phyloP scores from a whole-genome alignment of 2,797 vertebrate species.

The Hippopotamyrus pictus region DNA sequence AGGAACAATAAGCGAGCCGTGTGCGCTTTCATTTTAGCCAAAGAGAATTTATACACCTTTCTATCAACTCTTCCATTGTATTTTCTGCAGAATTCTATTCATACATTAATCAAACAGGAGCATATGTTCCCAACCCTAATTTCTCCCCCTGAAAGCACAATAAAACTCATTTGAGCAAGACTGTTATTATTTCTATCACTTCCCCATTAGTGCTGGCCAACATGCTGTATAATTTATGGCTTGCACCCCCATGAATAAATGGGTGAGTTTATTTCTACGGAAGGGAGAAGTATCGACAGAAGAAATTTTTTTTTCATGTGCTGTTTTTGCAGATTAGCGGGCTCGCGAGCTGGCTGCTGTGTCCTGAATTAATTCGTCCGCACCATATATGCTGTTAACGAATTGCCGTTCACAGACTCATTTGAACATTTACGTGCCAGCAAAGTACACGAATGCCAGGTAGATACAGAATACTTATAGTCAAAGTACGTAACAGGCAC shows the following conservation, averaged over 20 bases:
- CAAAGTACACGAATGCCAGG: background rate
- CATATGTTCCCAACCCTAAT: constrained; percentile 20
- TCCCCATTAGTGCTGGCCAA: background rate
- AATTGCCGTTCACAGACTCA: background rate
- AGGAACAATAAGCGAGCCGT: constrained; percentile 37
- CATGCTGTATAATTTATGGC: background rate
- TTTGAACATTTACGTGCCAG: background rate
- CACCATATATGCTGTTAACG: background rate
- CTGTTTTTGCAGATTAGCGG: background rate
- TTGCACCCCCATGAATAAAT: constrained; percentile 4
- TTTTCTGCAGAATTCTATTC: constrained; percentile 15
- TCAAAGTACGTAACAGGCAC: background rate
- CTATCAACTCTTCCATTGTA: constrained; percentile 32
- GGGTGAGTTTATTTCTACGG: background rate
- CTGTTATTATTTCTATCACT: background rate
- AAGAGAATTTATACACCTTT: constrained; percentile 45
- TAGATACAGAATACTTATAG: background rate
- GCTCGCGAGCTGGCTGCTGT: background rate
- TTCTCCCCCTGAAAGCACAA: constrained; percentile 17
- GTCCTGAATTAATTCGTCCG: background rate
- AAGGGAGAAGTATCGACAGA: background rate
- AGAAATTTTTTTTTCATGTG: background rate
- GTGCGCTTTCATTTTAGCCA: constrained; percentile 27
- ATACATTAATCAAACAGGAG: constrained; percentile 26
- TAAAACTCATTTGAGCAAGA: constrained; percentile 4